Evolutionary conservation across 2,113 vertebrate genomes (phyloP).

Genomic region (Trachemys scripta): DNA sequence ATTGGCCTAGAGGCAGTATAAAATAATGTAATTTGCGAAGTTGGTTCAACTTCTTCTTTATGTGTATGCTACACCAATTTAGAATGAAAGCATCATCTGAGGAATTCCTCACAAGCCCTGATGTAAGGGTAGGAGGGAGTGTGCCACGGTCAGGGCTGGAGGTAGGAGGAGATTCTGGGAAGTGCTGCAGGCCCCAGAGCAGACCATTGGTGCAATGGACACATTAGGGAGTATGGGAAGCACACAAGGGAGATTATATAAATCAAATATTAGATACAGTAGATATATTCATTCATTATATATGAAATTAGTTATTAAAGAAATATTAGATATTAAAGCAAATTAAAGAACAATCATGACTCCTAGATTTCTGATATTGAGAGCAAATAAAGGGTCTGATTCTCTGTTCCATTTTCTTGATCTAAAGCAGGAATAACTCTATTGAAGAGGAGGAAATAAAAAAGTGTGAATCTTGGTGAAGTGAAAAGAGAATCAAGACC

Average conservation of each 20-base stretch:
- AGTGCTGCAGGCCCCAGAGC: too few species aligned
- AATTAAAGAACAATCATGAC: background rate
- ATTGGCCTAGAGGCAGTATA: background rate
- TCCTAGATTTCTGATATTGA: background rate
- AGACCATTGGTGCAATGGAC: too few species aligned
- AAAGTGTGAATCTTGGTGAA: background rate
- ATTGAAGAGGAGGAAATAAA: background rate
- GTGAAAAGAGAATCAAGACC: rapidly evolving
- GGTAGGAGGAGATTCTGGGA: background rate
- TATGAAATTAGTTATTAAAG: too few species aligned
- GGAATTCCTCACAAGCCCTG: background rate
- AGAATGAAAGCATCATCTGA: too few species aligned
- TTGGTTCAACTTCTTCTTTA: background rate
- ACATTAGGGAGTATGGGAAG: too few species aligned
- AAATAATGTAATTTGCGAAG: background rate
- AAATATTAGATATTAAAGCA: background rate
- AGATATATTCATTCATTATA: too few species aligned
- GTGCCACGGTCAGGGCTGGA: too few species aligned
- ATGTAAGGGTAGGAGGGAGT: background rate
- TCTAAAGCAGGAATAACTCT: background rate
- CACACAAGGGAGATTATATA: too few species aligned
- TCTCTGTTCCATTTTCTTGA: background rate
- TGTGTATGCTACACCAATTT: background rate
- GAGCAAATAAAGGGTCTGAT: background rate
- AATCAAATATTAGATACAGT: too few species aligned